Evolutionary conservation across 1,140 invertebrate genomes (phyloP), one percentile per base, ranked within the genome.

Genomic region (Lasioglossum baleicum): DNA sequence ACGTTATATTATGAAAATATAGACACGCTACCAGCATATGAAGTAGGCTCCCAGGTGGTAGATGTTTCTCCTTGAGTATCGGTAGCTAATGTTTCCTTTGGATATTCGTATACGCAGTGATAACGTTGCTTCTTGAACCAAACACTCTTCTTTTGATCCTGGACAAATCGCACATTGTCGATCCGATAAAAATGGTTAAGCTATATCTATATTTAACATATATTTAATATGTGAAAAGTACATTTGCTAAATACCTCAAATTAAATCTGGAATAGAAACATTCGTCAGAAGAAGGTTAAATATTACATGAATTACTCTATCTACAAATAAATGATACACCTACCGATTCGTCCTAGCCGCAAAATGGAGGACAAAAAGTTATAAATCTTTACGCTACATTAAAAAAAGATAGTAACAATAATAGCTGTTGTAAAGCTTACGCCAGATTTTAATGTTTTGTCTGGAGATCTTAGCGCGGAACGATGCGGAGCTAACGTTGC

Each of bases 81-180:
- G 17, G 79, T 67, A 20, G 89, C 75, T 53, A 89, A 79, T 13
- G 92, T 93, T 91, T 97, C 96, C 84, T 96, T 95, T 40, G 96
- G 96, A 92, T 97, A 97, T 88, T 97, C 96, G 89, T 97, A 97
- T 58, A 97, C 96, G 87, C 96, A 96, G 88, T 96, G 96, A 90
- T 96, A 96, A 88, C 96, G 95, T 92, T 97, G 96, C 83, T 96
- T 95, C 90, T 97, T 96, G 93, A 97, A 97, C 90, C 95, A 96
- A 48, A 97, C 96, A 83, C 93, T 93, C 83, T 94, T 95, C 87
- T 94, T 94, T 80, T 92, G 90, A 86, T 93, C 92, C 94, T 94
- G 82, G 60, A 90, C 68, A 89, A 89, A 90, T 83, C 66, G 63
- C 35, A 73, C 13, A 80, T 74, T 58, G 53, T 71, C 11, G 65